phyloP scores from a whole-genome alignment of 2,888 invertebrate genomes.

The Apamea epomidion region DNA sequence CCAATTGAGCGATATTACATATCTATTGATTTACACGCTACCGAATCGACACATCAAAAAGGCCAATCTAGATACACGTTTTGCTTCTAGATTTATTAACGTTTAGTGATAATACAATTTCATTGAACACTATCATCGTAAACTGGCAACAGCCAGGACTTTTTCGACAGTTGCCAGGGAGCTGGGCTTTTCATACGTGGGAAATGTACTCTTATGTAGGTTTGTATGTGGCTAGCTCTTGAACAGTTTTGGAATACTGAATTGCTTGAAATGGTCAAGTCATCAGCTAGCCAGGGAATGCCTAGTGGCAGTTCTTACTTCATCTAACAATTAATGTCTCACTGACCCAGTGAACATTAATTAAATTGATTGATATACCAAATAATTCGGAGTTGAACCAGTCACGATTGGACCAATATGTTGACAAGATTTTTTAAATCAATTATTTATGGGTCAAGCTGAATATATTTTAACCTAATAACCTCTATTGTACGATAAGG shows the following conservation, averaged over 20 bases:
- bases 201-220: neutral
- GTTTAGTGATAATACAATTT: conserved; percentile 22
- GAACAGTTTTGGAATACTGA: neutral
- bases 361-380: neutral
- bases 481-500: neutral
- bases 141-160: neutral
- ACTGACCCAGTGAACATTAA: neutral
- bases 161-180: conserved; percentile 29
- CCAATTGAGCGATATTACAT: conserved; percentile 66
- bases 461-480: conserved; percentile 17
- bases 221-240: neutral
- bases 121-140: conserved; percentile 32
- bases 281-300: neutral
- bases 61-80: conserved; percentile 41
- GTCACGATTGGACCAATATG: neutral
- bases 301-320: neutral
- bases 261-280: neutral
- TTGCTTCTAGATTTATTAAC: conserved; percentile 49
- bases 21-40: conserved; percentile 65
- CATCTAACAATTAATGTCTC: neutral
- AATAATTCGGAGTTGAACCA: neutral
- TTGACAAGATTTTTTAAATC: neutral
- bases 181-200: neutral
- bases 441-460: conserved; percentile 1
- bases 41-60: conserved; percentile 55